Base-by-base conservation (phyloP, 2,797 vertebrate genomes). In the Poeciliopsis paucimaculata region DNA sequence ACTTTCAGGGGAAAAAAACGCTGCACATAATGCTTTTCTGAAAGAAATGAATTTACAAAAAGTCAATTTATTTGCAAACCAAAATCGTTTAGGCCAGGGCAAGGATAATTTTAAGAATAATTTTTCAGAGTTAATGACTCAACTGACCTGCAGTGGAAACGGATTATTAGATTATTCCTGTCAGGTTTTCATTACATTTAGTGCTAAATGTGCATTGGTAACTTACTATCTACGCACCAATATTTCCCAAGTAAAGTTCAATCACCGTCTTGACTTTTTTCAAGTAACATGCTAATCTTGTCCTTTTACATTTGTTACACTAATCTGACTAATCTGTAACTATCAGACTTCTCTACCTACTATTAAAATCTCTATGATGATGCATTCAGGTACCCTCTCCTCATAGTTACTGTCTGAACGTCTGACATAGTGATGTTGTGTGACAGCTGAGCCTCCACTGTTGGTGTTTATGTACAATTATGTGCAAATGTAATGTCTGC, bases 251-350 rank as follows among this genome's bases (percentile, higher is more conserved):
- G 68, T 76, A 79, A 28, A 46, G 36, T 39, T 46, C 76, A 53
- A 46, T 71, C 66, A 75, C 36, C 55, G 71, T 83, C 23, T 45
- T 85, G 82, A 87, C 87, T 87, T 84, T 89, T 87, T 49, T 46
- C 41, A 49, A 47, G 49, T 39, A 81, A 64, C 43, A 53, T 78
- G 31, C 15, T 80, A 23, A 13, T 77, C 76, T 79, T 73, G 57
- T 78, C 73, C 13, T 88, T 73, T 68, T 45, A n/a, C 36, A 72
- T 80, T 76, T 75, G 71, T 75, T 47, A 8, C n/a, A 75, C 76
- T 55, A 82, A 60, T 64, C 7, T 53, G 41, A 81, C 31, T 10
- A n/a, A 73, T 78, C 57, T 43, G 75, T n/a, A 60, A 80, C 82
- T 62, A 75, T 88, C 82, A 86, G 82, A 75, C 82, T 0, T 31